These are phyloP conservation scores for Sinocyclocheilus rhinocerous DNA, from an alignment of 2,113 vertebrate genomes.

Conservation along the genomic window DNA sequence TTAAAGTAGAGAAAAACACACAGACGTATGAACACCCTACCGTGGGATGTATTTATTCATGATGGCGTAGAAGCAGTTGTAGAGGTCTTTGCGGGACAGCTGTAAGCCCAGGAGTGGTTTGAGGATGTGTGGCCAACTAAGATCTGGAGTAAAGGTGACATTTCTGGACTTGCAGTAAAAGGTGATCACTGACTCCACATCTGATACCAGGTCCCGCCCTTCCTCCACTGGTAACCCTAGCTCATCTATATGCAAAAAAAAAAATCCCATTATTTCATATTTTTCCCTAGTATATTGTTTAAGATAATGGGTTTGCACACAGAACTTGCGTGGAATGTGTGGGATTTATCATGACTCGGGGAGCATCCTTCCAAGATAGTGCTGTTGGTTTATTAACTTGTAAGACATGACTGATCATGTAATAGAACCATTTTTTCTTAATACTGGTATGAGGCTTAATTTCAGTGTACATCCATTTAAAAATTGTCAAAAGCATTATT, in stretches of 20 bases:
- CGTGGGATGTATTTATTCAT: conserved; percentile 99
- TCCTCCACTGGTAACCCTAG: conserved; percentile 83
- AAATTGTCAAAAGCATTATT: too few species aligned
- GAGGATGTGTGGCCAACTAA: conserved; percentile 91
- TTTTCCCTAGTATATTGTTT: background rate
- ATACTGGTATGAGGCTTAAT: background rate
- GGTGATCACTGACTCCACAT: conserved; percentile 92
- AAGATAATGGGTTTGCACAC: background rate
- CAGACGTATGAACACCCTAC: conserved; percentile 67
- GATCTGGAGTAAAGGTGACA: conserved; percentile 85
- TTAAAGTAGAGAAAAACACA: background rate
- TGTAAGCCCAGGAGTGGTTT: conserved; percentile 87
- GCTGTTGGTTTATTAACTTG: background rate
- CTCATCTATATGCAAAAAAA: conserved; percentile 75
- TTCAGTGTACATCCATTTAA: background rate
- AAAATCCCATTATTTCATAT: background rate
- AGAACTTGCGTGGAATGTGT: background rate
- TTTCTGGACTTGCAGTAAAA: conserved; percentile 99
- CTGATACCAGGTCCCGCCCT: conserved; percentile 77
- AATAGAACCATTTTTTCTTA: background rate
- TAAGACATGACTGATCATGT: background rate
- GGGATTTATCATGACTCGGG: background rate
- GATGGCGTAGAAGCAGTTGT: conserved; percentile 99
- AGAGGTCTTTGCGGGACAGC: conserved; percentile 92
- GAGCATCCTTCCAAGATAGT: background rate